Conservation (phyloP, 2,888 invertebrate species). For the Conistra vaccinii region DNA sequence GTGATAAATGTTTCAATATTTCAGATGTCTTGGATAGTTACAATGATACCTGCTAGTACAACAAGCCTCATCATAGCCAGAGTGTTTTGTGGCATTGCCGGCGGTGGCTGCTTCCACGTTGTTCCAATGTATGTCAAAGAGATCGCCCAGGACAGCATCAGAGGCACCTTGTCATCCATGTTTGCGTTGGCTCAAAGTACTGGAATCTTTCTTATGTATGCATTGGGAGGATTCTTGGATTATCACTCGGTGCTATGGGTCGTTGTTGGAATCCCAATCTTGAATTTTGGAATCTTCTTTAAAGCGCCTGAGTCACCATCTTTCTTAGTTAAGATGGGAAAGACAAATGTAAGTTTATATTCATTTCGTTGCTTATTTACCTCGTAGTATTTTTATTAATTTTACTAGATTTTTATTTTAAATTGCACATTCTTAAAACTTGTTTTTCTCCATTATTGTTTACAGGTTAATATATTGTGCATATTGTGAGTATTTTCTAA, state of each 20-base stretch:
- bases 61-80: conserved; percentile 73
- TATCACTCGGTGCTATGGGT: conserved; percentile 76
- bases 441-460: conserved; percentile 24
- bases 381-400: background rate
- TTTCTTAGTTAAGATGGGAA: conserved; percentile 77
- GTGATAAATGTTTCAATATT: background rate
- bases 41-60: conserved; percentile 64
- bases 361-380: background rate
- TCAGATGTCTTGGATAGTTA: conserved; percentile 73
- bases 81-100: conserved; percentile 71
- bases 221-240: conserved; percentile 76
- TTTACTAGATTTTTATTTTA: background rate
- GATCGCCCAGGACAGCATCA: conserved; percentile 77
- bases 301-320: conserved; percentile 82
- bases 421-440: background rate
- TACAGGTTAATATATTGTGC: conserved; percentile 21
- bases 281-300: conserved; percentile 71
- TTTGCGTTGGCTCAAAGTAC: conserved; percentile 71
- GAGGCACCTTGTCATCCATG: conserved; percentile 75
- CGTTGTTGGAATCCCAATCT: conserved; percentile 68
- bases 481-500: conserved; percentile 33
- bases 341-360: conserved; percentile 72
- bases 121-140: conserved; percentile 80
- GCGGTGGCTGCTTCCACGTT: conserved; percentile 75
- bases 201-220: conserved; percentile 76